These are phyloP conservation scores for Ormyrus rosae DNA, from an alignment of 2,888 invertebrate species.

Conservation along the genomic window DNA sequence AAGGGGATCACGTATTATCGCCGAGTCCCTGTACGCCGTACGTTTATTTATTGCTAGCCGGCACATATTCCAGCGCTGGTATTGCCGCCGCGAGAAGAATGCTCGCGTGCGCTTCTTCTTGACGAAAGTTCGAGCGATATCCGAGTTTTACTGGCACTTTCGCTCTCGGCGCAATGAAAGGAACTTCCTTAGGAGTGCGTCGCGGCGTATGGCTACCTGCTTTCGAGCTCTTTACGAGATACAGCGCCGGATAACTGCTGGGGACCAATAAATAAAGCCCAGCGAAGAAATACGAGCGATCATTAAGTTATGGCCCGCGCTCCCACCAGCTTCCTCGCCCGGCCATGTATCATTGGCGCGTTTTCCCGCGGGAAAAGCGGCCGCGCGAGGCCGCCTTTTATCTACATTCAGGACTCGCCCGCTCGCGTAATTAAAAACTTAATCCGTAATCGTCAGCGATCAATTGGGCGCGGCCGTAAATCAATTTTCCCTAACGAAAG, in stretches of 20 bases:
- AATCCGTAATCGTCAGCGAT: constrained; percentile 21
- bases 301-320: constrained; percentile 62
- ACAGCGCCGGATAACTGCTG: constrained; percentile 56
- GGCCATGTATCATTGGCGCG: constrained; percentile 60
- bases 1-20: constrained; percentile 75
- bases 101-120: neutral
- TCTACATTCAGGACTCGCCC: constrained; percentile 37
- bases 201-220: neutral
- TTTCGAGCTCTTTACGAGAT: constrained; percentile 47
- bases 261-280: constrained; percentile 61
- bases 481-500: too few relatives aligned
- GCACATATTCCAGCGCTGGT: constrained; percentile 7
- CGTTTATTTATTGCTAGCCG: constrained; percentile 72
- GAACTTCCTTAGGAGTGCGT: constrained; percentile 30
- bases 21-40: constrained; percentile 69
- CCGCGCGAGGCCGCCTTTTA: constrained; percentile 38
- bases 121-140: neutral
- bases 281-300: constrained; percentile 62
- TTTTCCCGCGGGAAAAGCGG: constrained; percentile 60
- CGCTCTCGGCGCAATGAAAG: constrained; percentile 39
- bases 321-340: constrained; percentile 55
- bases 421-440: constrained; percentile 41
- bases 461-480: constrained; percentile 20
- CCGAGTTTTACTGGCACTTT: constrained; percentile 41
- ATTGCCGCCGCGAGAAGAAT: constrained; percentile 27